Base-by-base conservation (phyloP, 1,140 invertebrate genomes). In the Pseudomyrmex pallidus region DNA sequence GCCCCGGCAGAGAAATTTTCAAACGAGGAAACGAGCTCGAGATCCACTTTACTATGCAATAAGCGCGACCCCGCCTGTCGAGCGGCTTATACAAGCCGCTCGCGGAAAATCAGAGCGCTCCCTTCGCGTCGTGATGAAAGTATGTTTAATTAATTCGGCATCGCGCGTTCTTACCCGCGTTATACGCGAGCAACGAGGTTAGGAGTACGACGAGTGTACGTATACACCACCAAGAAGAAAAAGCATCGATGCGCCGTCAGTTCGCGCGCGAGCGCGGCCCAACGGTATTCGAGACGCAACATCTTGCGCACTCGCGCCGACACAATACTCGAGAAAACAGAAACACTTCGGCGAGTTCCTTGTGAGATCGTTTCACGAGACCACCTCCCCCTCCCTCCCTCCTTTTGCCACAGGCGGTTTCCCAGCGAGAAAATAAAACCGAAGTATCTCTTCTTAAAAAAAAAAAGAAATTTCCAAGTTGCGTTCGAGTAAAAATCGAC, bases 171-270 rank as follows among this genome's bases (percentile, higher is more conserved):
- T 8, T 13, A 50, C 50, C 0, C 48, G 62, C 48, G 15, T 66
- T 66, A 78, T 70, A 70, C 54, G 20, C 52, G 64, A 78, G 76
- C 76, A 78, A 78, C 76, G 76, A 78, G 76, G 76, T 78, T 66
- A 78, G 64, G 76, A 78, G 76, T 78, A 78, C 74, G 62, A 44
- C 62, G 74, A 48, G 74, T 25, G 63, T 1, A 35, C 35, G 7
- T 35, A 7, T 35, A 35, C 35, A 35, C 35, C 35, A 67, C 35
- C 25, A 25, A 25, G 76, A 70, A 57, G 64, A 78, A 78, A 70
- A 78, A 57, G 64, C 64, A 13, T n/a, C 63, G 63, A 57, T 25
- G 67, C 35, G 64, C 64, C 76, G 76, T 78, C 76, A 70, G 76
- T 78, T 59, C 25, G 61, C 35, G 72, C 17, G 57, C 68, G 56